Evolutionary conservation across 2,888 invertebrate genomes (phyloP).

Genomic region (Endotricha flammealis): DNA sequence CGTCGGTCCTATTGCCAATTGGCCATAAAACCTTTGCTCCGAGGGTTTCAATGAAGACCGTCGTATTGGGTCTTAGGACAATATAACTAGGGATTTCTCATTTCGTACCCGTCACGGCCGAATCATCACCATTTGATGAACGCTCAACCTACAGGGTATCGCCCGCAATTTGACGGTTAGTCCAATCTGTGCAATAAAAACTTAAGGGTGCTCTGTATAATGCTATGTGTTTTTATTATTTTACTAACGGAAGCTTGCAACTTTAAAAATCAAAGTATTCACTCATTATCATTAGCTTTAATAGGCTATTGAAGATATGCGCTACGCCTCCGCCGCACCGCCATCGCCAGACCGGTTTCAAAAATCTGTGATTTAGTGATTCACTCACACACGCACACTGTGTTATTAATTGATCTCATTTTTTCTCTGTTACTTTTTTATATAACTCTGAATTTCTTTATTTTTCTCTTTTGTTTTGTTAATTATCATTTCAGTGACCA

Average conservation of each 20-base stretch:
- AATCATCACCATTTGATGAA: slow-evolving; percentile 30
- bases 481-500: too few species aligned
- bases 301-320: too few species aligned
- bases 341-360: too few species aligned
- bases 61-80: slow-evolving; percentile 26
- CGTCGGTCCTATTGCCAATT: slow-evolving; percentile 41
- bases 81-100: slow-evolving; percentile 23
- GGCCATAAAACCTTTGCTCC: slow-evolving; percentile 47
- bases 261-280: too few species aligned
- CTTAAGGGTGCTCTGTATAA: neutral
- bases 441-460: too few species aligned
- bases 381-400: neutral
- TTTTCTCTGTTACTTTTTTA: neutral
- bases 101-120: slow-evolving; percentile 9
- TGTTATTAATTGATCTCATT: neutral
- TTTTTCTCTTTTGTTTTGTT: too few species aligned
- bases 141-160: slow-evolving; percentile 21
- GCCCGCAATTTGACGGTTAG: slow-evolving; percentile 23
- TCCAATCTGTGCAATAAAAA: neutral
- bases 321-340: too few species aligned
- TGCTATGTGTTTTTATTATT: neutral
- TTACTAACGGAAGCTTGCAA: too few species aligned
- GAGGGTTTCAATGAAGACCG: slow-evolving; percentile 50
- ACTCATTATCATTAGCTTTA: too few species aligned
- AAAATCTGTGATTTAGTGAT: too few species aligned